Conservation (phyloP, 2,113 vertebrate genomes). For the Tiliqua scincoides region DNA sequence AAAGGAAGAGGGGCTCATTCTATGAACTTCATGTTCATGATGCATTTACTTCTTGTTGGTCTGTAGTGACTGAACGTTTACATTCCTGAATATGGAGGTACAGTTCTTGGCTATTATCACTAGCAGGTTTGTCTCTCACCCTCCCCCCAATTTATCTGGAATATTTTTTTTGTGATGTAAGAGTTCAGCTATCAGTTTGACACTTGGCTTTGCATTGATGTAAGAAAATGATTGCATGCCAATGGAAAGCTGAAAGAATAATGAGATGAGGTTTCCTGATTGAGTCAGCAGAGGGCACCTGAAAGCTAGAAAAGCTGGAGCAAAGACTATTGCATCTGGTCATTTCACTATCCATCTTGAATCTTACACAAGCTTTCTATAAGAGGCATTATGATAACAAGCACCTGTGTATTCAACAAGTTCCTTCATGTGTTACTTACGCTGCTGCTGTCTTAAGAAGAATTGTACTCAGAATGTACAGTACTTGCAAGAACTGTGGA, state of each 20-base stretch:
- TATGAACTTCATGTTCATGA: too few species aligned
- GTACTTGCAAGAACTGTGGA: background rate
- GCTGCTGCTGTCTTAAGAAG: background rate
- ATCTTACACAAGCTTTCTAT: background rate
- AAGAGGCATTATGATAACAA: background rate
- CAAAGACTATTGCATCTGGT: too few species aligned
- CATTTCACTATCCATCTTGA: background rate
- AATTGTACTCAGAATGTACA: background rate
- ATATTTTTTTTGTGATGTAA: background rate
- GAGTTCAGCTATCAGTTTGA: background rate
- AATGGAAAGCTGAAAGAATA: too few species aligned
- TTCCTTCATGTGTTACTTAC: background rate
- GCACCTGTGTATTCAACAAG: background rate
- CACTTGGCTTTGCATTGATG: background rate
- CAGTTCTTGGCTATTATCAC: background rate
- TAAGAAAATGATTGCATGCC: background rate
- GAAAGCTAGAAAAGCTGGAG: background rate
- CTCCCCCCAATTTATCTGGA: background rate
- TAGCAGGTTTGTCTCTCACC: background rate
- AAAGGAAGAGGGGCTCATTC: too few species aligned
- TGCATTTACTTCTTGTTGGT: background rate
- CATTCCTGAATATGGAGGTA: background rate
- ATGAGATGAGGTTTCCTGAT: background rate
- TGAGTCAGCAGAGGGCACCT: background rate
- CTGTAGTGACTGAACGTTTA: background rate